These are phyloP conservation scores for Drosophila ercepeae DNA, from an alignment of 1,140 invertebrate genomes.

Conservation along the genomic window DNA sequence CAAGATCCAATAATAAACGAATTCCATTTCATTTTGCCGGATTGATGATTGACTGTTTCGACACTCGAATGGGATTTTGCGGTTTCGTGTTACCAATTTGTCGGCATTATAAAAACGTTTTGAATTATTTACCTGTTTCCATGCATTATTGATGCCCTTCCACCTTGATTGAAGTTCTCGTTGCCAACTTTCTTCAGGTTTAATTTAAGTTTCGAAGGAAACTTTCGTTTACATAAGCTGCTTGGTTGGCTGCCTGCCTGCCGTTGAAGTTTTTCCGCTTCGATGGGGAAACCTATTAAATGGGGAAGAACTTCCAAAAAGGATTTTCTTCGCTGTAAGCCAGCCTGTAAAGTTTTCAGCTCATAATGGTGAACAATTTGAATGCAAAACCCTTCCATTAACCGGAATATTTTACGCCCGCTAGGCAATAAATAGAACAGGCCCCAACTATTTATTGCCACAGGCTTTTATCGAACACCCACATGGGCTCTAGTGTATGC, in stretches of 20 bases:
- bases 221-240: constrained; percentile 17
- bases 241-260: not conserved
- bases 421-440: constrained; percentile 38
- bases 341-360: not conserved
- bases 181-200: not conserved
- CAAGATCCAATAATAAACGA: constrained; percentile 22
- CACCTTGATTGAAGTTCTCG: constrained; percentile 8
- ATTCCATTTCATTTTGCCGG: constrained; percentile 41
- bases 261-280: not conserved
- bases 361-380: constrained; percentile 6
- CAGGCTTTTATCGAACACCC: not conserved
- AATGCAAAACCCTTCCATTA: constrained; percentile 13
- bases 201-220: constrained; percentile 15
- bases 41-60: constrained; percentile 30
- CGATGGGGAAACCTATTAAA: not conserved
- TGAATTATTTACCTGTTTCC: constrained; percentile 27
- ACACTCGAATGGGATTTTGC: constrained; percentile 27
- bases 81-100: constrained; percentile 45
- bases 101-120: constrained; percentile 35
- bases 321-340: not conserved
- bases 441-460: constrained; percentile 30
- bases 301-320: not conserved
- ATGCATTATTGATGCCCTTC: constrained; percentile 27
- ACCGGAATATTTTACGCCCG: constrained; percentile 15
- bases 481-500: constrained; percentile 13